Percentiles rank a stretch among this genome's conserved stretches.
phyloP scores from a whole-genome alignment of 1,140 invertebrate species.

The Drosophila ercepeae region DNA sequence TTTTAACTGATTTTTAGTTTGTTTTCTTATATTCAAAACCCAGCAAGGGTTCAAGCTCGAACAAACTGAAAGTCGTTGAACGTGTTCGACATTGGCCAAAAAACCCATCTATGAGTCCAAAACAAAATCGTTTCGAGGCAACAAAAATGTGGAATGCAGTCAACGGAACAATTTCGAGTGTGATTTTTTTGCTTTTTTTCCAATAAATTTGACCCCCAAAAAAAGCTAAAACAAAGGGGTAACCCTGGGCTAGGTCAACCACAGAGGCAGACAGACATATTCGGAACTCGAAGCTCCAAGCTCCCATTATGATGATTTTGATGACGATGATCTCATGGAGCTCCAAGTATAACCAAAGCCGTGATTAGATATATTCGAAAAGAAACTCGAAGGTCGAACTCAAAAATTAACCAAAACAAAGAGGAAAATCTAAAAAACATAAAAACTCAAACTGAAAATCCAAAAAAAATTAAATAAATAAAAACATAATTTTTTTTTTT shows the following conservation, averaged over 20 bases:
- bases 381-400: neutral
- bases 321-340: constrained; percentile 1
- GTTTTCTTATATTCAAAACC: neutral
- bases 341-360: neutral
- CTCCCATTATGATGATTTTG: neutral
- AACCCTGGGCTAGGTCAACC: constrained; percentile 53
- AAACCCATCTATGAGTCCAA: constrained; percentile 16
- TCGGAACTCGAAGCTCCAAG: neutral
- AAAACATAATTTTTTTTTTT: constrained; percentile 5
- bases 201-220: constrained; percentile 69
- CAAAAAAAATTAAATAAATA: constrained; percentile 29
- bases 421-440: neutral
- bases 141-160: constrained; percentile 51
- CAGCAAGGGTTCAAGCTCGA: constrained; percentile 44
- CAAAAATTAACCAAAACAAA: neutral
- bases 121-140: constrained; percentile 28
- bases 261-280: neutral
- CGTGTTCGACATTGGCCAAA: constrained; percentile 56
- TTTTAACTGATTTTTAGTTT: neutral
- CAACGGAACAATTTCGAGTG: constrained; percentile 63
- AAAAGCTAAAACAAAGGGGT: constrained; percentile 51
- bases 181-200: constrained; percentile 35
- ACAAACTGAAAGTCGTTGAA: constrained; percentile 52
- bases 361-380: constrained; percentile 5
- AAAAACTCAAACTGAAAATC: neutral